Evolutionary conservation across 2,797 vertebrate species (phyloP).

Genomic region (Hephaestus fuliginosus): DNA sequence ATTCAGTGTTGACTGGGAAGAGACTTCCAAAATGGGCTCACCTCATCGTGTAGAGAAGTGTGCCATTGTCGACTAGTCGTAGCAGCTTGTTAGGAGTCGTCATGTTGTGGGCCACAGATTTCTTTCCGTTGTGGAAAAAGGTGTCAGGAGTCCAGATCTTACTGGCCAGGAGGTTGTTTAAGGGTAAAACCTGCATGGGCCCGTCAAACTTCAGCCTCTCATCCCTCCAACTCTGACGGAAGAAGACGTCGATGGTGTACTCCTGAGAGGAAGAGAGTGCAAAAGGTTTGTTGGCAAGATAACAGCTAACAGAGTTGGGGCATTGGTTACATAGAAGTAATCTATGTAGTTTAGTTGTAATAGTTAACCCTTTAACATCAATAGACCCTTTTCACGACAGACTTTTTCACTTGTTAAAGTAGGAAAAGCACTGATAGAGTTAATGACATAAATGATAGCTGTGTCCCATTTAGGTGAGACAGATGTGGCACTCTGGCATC

Average conservation of each 20-base stretch:
- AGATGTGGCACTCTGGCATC: background rate
- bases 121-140: conserved; percentile 99
- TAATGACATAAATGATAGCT: conserved; percentile 1
- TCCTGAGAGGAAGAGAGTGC: conserved; percentile 85
- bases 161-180: conserved; percentile 98
- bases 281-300: conserved; percentile 31
- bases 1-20: background rate
- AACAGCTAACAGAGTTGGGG: background rate
- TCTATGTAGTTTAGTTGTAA: background rate
- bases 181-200: conserved; percentile 96
- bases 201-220: conserved; percentile 98
- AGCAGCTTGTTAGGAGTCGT: conserved; percentile 98
- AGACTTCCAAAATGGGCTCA: conserved; percentile 62
- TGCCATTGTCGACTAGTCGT: conserved; percentile 97
- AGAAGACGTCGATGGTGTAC: conserved; percentile 99
- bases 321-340: background rate
- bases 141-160: conserved; percentile 99
- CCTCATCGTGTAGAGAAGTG: conserved; percentile 99
- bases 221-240: conserved; percentile 97
- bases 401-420: background rate
- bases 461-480: background rate
- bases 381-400: background rate
- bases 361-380: background rate
- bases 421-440: background rate
- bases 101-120: conserved; percentile 99